A percentile compares a stretch with the other conserved stretches of the same genome.
phyloP scores from a whole-genome alignment of 2,113 vertebrate species.

The Nothobranchius furzeri region DNA sequence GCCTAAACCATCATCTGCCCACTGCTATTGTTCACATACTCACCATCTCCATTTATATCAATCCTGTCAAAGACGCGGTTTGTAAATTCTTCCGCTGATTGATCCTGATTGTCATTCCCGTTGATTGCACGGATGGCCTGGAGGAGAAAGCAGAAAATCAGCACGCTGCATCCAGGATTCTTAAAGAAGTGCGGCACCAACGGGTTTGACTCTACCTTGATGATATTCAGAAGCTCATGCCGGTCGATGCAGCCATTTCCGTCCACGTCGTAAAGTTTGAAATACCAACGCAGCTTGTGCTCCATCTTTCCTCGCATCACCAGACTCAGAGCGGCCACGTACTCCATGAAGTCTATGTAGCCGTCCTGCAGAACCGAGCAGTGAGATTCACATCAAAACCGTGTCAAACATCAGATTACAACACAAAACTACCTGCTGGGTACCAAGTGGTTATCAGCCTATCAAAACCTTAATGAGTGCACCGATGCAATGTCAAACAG shows the following conservation, averaged over 20 bases:
- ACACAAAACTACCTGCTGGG: background rate
- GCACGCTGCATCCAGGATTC: background rate
- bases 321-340: conserved; percentile 89
- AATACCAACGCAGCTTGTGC: conserved; percentile 93
- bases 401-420: background rate
- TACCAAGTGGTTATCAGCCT: background rate
- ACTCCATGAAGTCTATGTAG: conserved; percentile 93
- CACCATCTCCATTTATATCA: conserved; percentile 89
- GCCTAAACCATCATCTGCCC: conserved; percentile 2
- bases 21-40: conserved; percentile 40
- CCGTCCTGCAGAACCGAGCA: conserved; percentile 79
- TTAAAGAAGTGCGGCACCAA: background rate
- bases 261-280: conserved; percentile 92
- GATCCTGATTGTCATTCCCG: conserved; percentile 80
- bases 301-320: conserved; percentile 93
- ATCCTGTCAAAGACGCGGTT: conserved; percentile 88
- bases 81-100: conserved; percentile 87
- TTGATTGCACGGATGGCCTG: conserved; percentile 91
- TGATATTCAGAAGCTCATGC: conserved; percentile 89
- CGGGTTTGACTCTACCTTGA: conserved; percentile 77
- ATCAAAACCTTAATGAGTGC: conserved; percentile 3
- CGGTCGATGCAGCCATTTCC: conserved; percentile 92
- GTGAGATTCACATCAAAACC: background rate
- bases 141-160: conserved; percentile 9
- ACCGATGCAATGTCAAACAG: background rate